These are phyloP conservation scores for Leptopilina syphax DNA, from an alignment of 2,888 invertebrate species.

Conservation along the genomic window DNA sequence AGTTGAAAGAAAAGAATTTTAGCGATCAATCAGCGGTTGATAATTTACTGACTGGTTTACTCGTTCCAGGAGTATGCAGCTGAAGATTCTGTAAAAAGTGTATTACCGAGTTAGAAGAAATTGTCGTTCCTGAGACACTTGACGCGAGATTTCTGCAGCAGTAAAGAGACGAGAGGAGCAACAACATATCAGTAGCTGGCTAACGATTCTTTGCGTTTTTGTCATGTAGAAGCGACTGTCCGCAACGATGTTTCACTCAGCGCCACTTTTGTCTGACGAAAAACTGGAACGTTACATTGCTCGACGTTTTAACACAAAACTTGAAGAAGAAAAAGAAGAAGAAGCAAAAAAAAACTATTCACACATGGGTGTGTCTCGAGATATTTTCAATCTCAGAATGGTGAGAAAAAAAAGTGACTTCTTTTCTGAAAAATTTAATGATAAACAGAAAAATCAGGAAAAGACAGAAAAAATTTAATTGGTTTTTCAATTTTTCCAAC, in stretches of 20 bases:
- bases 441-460: too few species aligned
- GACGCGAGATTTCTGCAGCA: slow-evolving; percentile 36
- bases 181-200: slow-evolving; percentile 51
- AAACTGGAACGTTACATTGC: slow-evolving; percentile 60
- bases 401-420: too few species aligned
- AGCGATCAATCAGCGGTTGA: slow-evolving; percentile 27
- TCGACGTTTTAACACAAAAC: slow-evolving; percentile 49
- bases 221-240: slow-evolving; percentile 61
- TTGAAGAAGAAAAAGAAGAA: not conserved
- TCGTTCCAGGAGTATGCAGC: slow-evolving; percentile 13
- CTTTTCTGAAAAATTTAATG: too few species aligned
- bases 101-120: slow-evolving; percentile 37
- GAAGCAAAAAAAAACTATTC: not conserved
- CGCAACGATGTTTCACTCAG: slow-evolving; percentile 66
- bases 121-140: slow-evolving; percentile 33
- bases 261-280: slow-evolving; percentile 57
- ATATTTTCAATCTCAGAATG: not conserved
- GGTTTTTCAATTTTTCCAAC: too few species aligned
- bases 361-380: not conserved
- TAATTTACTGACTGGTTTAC: slow-evolving; percentile 40
- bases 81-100: slow-evolving; percentile 30
- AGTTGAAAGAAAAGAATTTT: slow-evolving; percentile 2
- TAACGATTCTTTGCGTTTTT: slow-evolving; percentile 67
- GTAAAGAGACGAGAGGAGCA: slow-evolving; percentile 13
- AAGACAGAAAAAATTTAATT: too few species aligned